Evolutionary conservation across 2,888 invertebrate species (phyloP).

Genomic region (Spilarctia lutea): DNA sequence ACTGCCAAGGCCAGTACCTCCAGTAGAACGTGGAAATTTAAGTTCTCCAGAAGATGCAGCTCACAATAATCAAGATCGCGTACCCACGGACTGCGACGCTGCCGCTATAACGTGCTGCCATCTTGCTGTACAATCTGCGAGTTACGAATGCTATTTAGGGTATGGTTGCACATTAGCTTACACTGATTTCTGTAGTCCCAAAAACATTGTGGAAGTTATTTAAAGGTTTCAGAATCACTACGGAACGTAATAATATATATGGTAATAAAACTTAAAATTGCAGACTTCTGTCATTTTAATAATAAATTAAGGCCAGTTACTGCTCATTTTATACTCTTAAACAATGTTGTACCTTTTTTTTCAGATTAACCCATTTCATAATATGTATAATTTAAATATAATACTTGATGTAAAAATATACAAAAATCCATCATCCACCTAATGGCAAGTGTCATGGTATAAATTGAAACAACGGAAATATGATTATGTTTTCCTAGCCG

Average conservation of each 20-base stretch:
- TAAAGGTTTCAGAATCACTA: background rate
- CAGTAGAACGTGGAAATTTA: background rate
- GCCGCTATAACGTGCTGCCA: background rate
- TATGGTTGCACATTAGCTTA: background rate
- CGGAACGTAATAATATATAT: background rate
- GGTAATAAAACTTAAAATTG: background rate
- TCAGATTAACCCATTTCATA: background rate
- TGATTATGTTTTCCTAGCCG: too few relatives aligned
- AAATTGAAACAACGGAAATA: too few relatives aligned
- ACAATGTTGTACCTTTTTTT: background rate
- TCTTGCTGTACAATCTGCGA: accelerated
- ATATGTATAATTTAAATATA: too few relatives aligned
- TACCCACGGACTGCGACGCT: background rate
- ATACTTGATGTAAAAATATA: too few relatives aligned
- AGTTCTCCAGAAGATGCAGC: background rate
- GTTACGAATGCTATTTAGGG: background rate
- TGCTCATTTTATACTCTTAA: background rate
- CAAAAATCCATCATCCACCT: too few relatives aligned
- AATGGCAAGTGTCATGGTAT: too few relatives aligned
- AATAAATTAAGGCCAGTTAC: background rate
- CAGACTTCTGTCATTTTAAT: background rate
- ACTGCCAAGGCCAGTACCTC: background rate
- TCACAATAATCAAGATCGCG: background rate
- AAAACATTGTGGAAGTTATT: background rate
- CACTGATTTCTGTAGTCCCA: background rate